Evolutionary conservation across 2,888 invertebrate genomes (phyloP).

Genomic region (Ametastegia equiseti): DNA sequence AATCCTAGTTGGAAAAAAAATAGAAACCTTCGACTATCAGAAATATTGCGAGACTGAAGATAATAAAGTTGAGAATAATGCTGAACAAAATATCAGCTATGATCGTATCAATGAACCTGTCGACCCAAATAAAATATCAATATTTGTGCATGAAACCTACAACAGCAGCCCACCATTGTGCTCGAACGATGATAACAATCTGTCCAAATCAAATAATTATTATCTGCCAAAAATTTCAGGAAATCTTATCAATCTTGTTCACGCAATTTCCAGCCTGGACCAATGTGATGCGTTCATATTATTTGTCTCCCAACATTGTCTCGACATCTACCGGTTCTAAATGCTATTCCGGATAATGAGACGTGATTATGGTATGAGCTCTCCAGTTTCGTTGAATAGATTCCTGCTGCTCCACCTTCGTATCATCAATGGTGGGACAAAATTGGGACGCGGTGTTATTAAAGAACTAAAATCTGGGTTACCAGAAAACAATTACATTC

Average conservation of each 20-base stretch:
- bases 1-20: conserved; percentile 9
- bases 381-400: conserved; percentile 4
- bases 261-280: conserved; percentile 49
- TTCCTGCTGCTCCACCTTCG: conserved; percentile 1
- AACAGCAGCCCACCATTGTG: not conserved
- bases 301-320: not conserved
- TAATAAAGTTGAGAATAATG: not conserved
- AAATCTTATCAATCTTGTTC: conserved; percentile 29
- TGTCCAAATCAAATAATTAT: conserved; percentile 33
- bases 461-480: not conserved
- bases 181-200: not conserved
- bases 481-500: not conserved
- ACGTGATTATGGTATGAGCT: conserved; percentile 7
- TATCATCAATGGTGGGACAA: not conserved
- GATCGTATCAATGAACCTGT: not conserved
- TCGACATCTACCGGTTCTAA: conserved; percentile 46
- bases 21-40: not conserved
- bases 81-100: not conserved
- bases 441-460: conserved; percentile 6
- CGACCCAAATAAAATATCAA: not conserved
- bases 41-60: not conserved
- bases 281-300: conserved; percentile 47
- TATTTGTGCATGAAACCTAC: conserved; percentile 2
- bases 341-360: conserved; percentile 42
- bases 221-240: conserved; percentile 30